Percentiles rank a stretch among this genome's conserved stretches.
Evolutionary conservation across 2,113 vertebrate genomes (phyloP).

Genomic region (Tyrannus savana): DNA sequence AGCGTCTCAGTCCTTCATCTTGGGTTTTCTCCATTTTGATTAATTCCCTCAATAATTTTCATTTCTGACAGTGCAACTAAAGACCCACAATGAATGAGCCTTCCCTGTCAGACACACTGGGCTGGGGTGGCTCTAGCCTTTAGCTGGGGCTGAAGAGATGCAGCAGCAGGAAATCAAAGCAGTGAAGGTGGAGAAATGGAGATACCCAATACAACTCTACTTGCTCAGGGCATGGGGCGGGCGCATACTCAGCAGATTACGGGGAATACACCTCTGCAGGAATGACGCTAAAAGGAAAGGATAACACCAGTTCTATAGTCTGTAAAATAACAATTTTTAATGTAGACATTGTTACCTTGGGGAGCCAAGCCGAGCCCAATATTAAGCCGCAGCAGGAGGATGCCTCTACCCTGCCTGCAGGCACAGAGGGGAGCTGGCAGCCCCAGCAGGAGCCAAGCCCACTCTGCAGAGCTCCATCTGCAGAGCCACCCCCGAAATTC

Average conservation of each 20-base stretch:
- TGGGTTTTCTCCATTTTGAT: neutral
- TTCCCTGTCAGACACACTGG: neutral
- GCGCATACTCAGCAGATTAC: neutral
- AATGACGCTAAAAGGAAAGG: neutral
- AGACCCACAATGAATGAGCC: neutral
- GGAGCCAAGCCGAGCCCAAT: neutral
- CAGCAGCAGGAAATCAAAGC: neutral
- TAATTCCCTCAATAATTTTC: neutral
- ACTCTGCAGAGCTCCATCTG: neutral
- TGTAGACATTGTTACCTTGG: neutral
- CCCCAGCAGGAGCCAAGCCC: neutral
- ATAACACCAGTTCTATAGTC: neutral
- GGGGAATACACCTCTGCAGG: neutral
- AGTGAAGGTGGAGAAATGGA: neutral
- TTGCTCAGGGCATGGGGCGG: neutral
- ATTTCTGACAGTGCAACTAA: neutral
- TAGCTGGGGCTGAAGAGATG: neutral
- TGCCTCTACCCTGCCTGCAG: neutral
- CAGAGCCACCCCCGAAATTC: neutral
- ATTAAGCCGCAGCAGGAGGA: neutral
- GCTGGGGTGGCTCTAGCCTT: neutral
- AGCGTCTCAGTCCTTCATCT: neutral
- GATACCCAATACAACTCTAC: neutral
- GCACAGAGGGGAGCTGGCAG: fast-evolving
- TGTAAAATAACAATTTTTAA: neutral